These are phyloP conservation scores for Phyllostomus hastatus DNA, from an alignment of 2,113 vertebrate genomes.

Conservation along the genomic window DNA sequence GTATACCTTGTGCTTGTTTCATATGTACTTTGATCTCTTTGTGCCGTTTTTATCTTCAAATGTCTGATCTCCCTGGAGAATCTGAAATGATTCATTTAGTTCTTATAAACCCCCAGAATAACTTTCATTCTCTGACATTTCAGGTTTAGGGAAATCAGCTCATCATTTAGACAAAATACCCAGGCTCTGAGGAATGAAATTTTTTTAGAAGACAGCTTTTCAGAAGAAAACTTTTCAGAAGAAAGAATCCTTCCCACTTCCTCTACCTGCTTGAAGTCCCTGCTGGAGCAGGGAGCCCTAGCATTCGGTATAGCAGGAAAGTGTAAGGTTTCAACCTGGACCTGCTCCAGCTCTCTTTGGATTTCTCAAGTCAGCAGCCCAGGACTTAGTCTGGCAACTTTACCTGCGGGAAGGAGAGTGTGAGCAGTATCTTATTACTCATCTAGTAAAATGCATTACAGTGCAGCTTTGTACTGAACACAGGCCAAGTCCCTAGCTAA, in stretches of 20 bases:
- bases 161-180: background rate
- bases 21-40: conserved; percentile 14
- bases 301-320: background rate
- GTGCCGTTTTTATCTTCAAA: background rate
- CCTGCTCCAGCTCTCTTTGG: conserved; percentile 22
- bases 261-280: background rate
- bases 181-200: conserved; percentile 17
- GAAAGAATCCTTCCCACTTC: background rate
- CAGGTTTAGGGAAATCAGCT: background rate
- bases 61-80: background rate
- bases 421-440: conserved; percentile 38
- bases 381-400: conserved; percentile 18
- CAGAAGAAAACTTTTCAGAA: background rate
- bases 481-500: background rate
- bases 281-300: background rate
- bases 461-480: conserved; percentile 26
- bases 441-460: conserved; percentile 24
- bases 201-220: background rate
- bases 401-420: background rate
- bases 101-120: background rate
- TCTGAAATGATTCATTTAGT: conserved; percentile 7
- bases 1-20: background rate
- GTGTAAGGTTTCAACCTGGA: conserved; percentile 30
- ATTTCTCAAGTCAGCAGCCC: conserved; percentile 53
- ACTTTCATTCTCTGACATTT: conserved; percentile 40